A percentile compares a stretch with the other conserved stretches of the same genome.
Evolutionary conservation across 2,888 invertebrate genomes (phyloP).

Genomic region (Eupithecia vulgata): DNA sequence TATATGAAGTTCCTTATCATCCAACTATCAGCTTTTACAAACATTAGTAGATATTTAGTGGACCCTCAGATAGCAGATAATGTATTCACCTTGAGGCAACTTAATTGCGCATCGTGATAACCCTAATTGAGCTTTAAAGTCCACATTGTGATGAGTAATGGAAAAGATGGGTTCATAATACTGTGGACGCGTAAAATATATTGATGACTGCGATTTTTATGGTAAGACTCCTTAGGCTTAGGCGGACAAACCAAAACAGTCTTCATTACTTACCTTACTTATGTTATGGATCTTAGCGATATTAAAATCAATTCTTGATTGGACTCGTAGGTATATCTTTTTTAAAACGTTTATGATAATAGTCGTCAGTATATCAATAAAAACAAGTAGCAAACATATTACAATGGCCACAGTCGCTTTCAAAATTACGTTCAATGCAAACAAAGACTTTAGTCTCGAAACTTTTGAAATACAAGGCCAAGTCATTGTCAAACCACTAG

Average conservation of each 20-base stretch:
- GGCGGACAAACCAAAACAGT: too few relatives aligned
- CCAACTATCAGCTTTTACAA: not conserved
- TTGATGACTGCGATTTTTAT: not conserved
- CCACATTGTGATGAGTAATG: conserved; percentile 65
- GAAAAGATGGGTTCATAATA: conserved; percentile 13
- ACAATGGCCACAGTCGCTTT: conserved; percentile 30
- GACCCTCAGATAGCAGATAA: conserved; percentile 5
- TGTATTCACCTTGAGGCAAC: conserved; percentile 30
- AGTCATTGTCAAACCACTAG: conserved; percentile 33
- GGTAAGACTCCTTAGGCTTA: not conserved
- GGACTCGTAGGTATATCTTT: not conserved
- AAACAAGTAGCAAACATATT: not conserved
- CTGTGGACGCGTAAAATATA: not conserved
- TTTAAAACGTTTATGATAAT: not conserved
- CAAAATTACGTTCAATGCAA: conserved; percentile 35
- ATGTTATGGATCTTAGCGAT: not conserved
- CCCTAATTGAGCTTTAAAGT: conserved; percentile 70
- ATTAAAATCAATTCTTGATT: not conserved
- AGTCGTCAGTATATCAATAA: not conserved
- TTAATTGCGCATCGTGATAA: conserved; percentile 51
- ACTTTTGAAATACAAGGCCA: conserved; percentile 40
- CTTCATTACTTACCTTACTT: not conserved
- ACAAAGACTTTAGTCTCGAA: conserved; percentile 34
- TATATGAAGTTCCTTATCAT: not conserved
- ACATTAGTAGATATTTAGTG: conserved; percentile 11